Base-by-base conservation (phyloP, 2,888 invertebrate genomes). In the Lithophane ornitopus region DNA sequence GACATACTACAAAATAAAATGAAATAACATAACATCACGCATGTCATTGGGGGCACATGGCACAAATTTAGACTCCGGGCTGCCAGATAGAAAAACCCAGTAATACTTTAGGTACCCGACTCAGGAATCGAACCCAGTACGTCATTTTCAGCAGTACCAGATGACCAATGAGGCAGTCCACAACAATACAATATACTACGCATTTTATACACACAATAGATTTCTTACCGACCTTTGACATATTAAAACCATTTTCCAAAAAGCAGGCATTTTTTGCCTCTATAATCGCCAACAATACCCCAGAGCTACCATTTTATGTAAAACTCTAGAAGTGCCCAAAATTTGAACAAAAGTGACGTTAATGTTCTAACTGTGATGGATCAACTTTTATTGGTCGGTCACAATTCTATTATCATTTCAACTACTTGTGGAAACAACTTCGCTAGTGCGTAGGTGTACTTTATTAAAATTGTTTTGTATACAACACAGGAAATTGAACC, bases 361-460 rank as follows among this genome's bases (percentile, higher is more conserved):
- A n/a, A 52, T 39, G 14, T 68, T 49, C 46, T 16, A 62, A 70
- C 69, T 28, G n/a, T 67, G 44, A 71, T 0, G 59, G 76, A n/a
- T 61, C 86, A 82, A 76, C 12, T 70, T 78, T 71, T 12, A 58
- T 56, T 80, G 79, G 87, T 12, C 68, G 16, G n/a, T 52, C 28
- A 77, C 63, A 85, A 79, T 85, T 83, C 86, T 81, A 87, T 85
- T 87, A 87, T 83, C 74, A 81, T 82, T 85, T 74, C 81, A 82
- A 86, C 79, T 80, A 80, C 82, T 80, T 76, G 72, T 81, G 75
- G 76, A 77, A 61, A 82, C 88, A 85, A 86, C 88, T 88, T 82
- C 76, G 80, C 73, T 65, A 70, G 39, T 81, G 87, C 87, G 87
- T 87, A 79, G 87, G 87, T 83, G 87, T 82, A 80, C 62, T 77